phyloP scores from a whole-genome alignment of 2,888 invertebrate species.

The Noctua janthina region DNA sequence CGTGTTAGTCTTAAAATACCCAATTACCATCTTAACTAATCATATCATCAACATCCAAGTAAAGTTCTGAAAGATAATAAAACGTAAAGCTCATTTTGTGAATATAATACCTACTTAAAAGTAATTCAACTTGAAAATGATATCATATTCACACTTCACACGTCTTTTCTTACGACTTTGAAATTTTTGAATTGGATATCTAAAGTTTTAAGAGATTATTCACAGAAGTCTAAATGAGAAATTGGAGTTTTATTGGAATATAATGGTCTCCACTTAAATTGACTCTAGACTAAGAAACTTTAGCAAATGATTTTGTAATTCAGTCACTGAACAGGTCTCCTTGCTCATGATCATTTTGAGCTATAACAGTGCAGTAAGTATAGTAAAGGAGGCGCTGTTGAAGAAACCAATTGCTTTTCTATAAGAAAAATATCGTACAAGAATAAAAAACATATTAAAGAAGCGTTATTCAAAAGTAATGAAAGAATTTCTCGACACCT shows the following conservation, averaged over 20 bases:
- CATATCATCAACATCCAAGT: conserved; percentile 3
- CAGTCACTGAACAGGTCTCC: neutral
- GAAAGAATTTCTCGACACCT: neutral
- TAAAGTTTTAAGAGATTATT: conserved; percentile 34
- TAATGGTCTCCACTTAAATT: conserved; percentile 29
- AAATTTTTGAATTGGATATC: conserved; percentile 27
- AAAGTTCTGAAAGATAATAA: conserved; percentile 1
- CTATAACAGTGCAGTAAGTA: neutral
- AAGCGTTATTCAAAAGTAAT: neutral
- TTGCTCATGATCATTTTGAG: neutral
- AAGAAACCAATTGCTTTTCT: neutral
- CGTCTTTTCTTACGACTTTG: conserved; percentile 28
- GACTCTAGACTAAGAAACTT: conserved; percentile 19
- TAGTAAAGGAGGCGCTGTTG: neutral
- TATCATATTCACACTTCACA: conserved; percentile 43
- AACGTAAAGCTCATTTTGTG: conserved; percentile 5
- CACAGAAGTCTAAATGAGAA: conserved; percentile 27
- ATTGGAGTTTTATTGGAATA: conserved; percentile 36
- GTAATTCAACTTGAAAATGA: conserved; percentile 16
- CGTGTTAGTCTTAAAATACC: neutral
- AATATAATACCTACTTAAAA: conserved; percentile 16
- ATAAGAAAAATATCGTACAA: neutral
- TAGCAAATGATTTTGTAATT: conserved; percentile 32
- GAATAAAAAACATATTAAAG: too few species aligned
- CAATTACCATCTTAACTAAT: neutral